A percentile compares a stretch with the other conserved stretches of the same genome.
Conservation (phyloP, 2,113 vertebrate genomes). For the Rhinogobius similis region DNA sequence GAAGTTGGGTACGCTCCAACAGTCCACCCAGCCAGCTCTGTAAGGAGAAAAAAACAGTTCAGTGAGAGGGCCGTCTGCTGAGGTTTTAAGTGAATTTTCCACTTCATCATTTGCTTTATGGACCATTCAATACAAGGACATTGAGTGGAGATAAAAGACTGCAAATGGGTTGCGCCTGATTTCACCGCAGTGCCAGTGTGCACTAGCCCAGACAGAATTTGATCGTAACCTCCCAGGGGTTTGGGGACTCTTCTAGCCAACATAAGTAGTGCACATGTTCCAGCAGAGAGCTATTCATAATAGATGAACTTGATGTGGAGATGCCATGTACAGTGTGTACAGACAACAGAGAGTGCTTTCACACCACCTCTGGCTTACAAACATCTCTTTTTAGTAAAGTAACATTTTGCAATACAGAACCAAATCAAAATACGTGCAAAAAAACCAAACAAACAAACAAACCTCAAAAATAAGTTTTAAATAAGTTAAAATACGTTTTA, state of each 20-base stretch:
- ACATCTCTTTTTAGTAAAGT: not conserved
- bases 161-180: slow-evolving; percentile 42
- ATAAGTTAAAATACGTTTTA: too few relatives aligned
- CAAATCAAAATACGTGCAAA: not conserved
- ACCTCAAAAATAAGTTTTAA: too few relatives aligned
- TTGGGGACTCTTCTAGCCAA: slow-evolving; percentile 17
- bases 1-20: slow-evolving; percentile 96
- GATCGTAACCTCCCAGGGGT: slow-evolving; percentile 31
- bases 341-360: not conserved
- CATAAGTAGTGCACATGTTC: slow-evolving; percentile 12
- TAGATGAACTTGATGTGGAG: slow-evolving; percentile 29
- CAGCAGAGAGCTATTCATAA: slow-evolving; percentile 17
- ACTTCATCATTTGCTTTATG: slow-evolving; percentile 52
- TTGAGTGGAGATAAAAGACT: slow-evolving; percentile 7
- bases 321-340: slow-evolving; percentile 17
- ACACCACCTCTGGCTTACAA: not conserved
- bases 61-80: slow-evolving; percentile 18
- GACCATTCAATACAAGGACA: slow-evolving; percentile 34
- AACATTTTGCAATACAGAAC: not conserved
- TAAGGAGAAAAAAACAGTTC: slow-evolving; percentile 14
- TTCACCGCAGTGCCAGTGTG: slow-evolving; percentile 30
- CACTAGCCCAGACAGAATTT: slow-evolving; percentile 34
- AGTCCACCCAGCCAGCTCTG: slow-evolving; percentile 96
- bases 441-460: too few relatives aligned
- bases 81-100: slow-evolving; percentile 43